Base-by-base conservation (phyloP, 2,888 invertebrate species). In the Hipparchia semele region DNA sequence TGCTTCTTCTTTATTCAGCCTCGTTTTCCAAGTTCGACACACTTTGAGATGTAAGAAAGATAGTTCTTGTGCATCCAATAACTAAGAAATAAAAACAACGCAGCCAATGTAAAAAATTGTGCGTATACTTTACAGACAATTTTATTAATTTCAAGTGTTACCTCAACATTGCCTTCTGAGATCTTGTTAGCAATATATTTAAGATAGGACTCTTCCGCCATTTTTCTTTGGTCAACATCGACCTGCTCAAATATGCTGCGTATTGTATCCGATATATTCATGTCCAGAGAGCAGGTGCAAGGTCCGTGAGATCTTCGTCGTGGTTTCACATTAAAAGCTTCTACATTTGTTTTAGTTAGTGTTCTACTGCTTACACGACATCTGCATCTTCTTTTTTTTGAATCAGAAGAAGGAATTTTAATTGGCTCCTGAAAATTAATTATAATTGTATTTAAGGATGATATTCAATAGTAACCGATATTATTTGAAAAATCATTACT, bases 11-110 rank as follows among this genome's bases (percentile, higher is more conserved):
- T 94, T 91, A 49, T 79, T 85, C 3, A 92, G 73, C 76, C 89
- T 93, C 2, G 78, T 77, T 82, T 92, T 91, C 87, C 94, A 94
- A 3, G 90, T 92, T 6, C 93, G 92, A 79, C 94, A 94, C 54
- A 95, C 92, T 87, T 94, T 94, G 0, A 91, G 82, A 78, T 95
- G 95, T 23, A 95, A 84, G 76, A 93, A 91, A 33, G 94, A 93
- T n/a, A 95, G 79, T 78, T 95, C 95, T 81, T 94, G 93, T 23
- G 91, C 88, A 67, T 92, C 89, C 66, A 95, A 83, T 10, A 53
- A 6, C 73, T 70, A 56, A 70, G 46, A 39, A 68, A n/a, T 62
- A 33, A 66, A 64, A 49, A 9, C 64, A 64, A 23, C 13, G 9
- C 80, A 1, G 13, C 23, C 54, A 12, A 54, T 53, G 5, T 12